Evolutionary conservation across 92 coral and sea anemone species (phyloP).

Genomic region (Hydrozoanthus gracilis): DNA sequence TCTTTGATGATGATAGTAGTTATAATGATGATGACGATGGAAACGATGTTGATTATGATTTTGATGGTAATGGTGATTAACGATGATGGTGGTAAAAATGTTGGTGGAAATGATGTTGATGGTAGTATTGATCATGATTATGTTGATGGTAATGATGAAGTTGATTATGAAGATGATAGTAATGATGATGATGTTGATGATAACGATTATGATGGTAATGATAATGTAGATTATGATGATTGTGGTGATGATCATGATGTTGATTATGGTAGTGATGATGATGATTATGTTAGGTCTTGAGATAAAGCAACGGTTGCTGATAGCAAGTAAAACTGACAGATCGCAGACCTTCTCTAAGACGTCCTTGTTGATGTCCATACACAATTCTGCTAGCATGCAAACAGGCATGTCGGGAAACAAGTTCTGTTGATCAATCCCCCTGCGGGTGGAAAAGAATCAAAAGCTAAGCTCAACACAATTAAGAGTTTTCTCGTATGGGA

Average conservation of each 20-base stretch:
- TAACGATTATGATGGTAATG: no score
- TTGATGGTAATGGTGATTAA: background rate
- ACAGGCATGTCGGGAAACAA: constrained; percentile 85
- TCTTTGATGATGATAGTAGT: no score
- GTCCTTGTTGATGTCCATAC: constrained; percentile 68
- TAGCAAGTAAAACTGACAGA: background rate
- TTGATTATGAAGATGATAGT: no score
- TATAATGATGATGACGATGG: no score
- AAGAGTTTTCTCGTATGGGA: no score
- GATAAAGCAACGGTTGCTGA: background rate
- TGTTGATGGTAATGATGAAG: background rate
- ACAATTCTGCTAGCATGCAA: constrained; percentile 82
- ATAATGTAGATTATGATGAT: no score
- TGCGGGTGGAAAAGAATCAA: constrained; percentile 1
- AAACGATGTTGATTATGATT: background rate
- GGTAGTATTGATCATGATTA: background rate
- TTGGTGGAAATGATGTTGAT: no score
- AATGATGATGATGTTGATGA: no score
- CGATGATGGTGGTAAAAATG: no score
- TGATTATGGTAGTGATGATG: no score
- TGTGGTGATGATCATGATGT: no score
- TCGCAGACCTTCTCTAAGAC: constrained; percentile 62
- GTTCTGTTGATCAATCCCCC: constrained; percentile 78
- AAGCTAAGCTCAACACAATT: background rate
- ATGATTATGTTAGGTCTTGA: no score